Percentiles rank a stretch among this genome's conserved stretches.
These are phyloP conservation scores for Whitmania pigra DNA, from an alignment of 1,140 invertebrate genomes.

Conservation along the genomic window DNA sequence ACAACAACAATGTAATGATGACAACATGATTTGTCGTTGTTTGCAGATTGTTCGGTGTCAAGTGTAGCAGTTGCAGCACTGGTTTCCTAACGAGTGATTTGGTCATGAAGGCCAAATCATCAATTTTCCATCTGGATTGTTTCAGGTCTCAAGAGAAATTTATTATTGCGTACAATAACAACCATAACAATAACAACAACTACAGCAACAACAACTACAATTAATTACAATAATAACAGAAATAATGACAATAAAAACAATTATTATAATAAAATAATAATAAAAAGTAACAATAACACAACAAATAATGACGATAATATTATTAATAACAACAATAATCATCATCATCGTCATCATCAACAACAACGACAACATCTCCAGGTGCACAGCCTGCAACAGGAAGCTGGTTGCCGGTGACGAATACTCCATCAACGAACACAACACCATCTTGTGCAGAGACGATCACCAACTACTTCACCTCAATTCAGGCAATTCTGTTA, in stretches of 20 bases:
- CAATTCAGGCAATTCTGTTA: neutral
- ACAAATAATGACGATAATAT: neutral
- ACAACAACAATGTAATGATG: neutral
- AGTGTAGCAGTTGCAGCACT: conserved; percentile 62
- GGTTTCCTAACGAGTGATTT: conserved; percentile 90
- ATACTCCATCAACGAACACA: conserved; percentile 79
- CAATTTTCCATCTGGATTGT: conserved; percentile 95
- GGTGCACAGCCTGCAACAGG: conserved; percentile 73
- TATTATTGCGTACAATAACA: no score
- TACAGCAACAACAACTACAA: no score
- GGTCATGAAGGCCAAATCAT: conserved; percentile 89
- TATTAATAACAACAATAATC: no score
- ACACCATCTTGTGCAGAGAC: conserved; percentile 86
- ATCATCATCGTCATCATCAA: no score
- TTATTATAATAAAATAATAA: neutral
- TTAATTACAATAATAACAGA: neutral
- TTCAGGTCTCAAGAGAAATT: conserved; percentile 51
- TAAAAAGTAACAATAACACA: neutral
- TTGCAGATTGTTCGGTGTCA: conserved; percentile 39
- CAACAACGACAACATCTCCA: neutral
- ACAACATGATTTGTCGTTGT: neutral
- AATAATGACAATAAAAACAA: neutral
- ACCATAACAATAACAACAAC: no score
- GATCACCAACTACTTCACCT: conserved; percentile 63
- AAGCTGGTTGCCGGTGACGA: conserved; percentile 85